Evolutionary conservation across 2,113 vertebrate genomes (phyloP).

Genomic region (Larimichthys polyactis): DNA sequence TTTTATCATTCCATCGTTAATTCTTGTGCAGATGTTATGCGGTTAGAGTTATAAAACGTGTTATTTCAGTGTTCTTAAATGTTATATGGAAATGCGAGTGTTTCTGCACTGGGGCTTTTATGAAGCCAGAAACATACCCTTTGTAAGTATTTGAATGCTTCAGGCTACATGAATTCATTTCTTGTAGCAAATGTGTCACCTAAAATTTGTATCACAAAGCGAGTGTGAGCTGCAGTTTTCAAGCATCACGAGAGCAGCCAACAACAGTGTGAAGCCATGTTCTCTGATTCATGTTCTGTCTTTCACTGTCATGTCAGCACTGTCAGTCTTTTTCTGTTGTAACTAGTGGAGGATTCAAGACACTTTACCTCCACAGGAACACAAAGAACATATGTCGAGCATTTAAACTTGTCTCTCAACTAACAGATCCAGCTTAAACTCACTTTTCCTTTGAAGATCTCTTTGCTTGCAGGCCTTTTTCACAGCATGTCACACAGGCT

Average conservation of each 20-base stretch:
- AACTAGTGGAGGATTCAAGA: not conserved
- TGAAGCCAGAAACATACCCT: not conserved
- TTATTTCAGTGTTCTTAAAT: slow-evolving; percentile 12
- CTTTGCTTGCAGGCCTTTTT: not conserved
- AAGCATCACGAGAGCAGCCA: slow-evolving; percentile 7
- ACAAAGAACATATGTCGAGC: not conserved
- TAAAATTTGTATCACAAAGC: not conserved
- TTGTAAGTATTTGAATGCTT: slow-evolving; percentile 2
- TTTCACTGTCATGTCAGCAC: slow-evolving; percentile 8
- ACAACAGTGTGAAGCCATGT: not conserved
- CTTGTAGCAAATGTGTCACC: slow-evolving; percentile 1
- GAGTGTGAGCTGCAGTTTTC: not conserved
- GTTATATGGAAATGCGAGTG: slow-evolving; percentile 15
- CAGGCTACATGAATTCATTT: not conserved
- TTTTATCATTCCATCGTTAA: slow-evolving; percentile 7
- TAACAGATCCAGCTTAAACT: not conserved
- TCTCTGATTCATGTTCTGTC: slow-evolving; percentile 26
- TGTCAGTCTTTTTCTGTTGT: not conserved
- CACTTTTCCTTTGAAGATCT: not conserved
- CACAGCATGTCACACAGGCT: not conserved
- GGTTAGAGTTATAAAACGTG: not conserved
- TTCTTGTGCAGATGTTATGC: not conserved
- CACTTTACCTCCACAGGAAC: not conserved
- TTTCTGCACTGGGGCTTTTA: not conserved
- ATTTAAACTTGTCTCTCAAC: not conserved